These are phyloP conservation scores for Narcine bancroftii DNA, from an alignment of 2,113 vertebrate species.

Conservation along the genomic window DNA sequence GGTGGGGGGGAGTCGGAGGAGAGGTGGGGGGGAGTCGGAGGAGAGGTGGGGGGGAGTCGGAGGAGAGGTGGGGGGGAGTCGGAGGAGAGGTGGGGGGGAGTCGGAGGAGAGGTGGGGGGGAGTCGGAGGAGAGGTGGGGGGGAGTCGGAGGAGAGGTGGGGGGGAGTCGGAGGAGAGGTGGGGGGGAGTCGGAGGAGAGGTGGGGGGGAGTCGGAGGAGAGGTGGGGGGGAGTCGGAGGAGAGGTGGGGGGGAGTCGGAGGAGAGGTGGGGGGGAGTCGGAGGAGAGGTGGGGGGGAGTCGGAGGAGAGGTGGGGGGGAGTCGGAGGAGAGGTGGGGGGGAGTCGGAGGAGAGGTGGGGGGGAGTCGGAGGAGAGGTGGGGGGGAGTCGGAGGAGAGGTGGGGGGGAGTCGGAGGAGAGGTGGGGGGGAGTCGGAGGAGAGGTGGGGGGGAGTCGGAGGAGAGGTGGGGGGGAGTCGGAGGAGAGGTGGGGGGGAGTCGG, in stretches of 20 bases:
- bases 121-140: too few species aligned
- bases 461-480: neutral
- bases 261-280: neutral
- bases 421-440: neutral
- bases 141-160: too few species aligned
- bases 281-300: neutral
- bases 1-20: too few species aligned
- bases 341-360: neutral
- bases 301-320: too few species aligned
- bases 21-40: neutral
- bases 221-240: neutral
- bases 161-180: too few species aligned
- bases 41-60: neutral
- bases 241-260: too few species aligned
- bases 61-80: neutral
- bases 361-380: too few species aligned
- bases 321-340: accelerated
- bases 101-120: neutral
- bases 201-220: neutral
- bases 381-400: neutral
- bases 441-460: too few species aligned
- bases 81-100: neutral
- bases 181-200: too few species aligned
- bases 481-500: too few species aligned
- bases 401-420: too few species aligned